These are phyloP conservation scores for Dryoscopus gambensis DNA, from an alignment of 2,113 vertebrate genomes.

Conservation along the genomic window DNA sequence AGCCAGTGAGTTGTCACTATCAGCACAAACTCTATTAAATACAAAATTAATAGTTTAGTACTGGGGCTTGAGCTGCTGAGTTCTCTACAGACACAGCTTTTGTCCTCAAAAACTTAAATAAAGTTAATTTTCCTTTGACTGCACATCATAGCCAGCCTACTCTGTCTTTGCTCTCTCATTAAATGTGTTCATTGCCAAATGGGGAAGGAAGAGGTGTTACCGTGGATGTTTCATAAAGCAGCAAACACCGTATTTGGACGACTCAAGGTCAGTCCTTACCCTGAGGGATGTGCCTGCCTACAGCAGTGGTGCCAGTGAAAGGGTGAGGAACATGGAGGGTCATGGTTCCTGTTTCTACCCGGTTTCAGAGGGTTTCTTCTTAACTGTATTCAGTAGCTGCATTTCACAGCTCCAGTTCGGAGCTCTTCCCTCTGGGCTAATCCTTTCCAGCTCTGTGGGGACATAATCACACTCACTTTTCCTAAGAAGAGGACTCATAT, in stretches of 20 bases:
- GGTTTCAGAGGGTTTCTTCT: background rate
- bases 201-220: background rate
- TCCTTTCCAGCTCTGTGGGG: background rate
- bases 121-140: background rate
- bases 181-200: background rate
- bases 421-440: background rate
- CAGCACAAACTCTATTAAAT: background rate
- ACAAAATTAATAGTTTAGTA: background rate
- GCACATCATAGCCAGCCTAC: background rate
- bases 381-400: background rate
- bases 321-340: background rate
- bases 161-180: background rate
- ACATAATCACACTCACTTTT: background rate
- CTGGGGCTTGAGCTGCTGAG: background rate
- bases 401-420: background rate
- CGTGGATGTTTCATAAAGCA: background rate
- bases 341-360: background rate
- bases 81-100: background rate
- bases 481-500: background rate
- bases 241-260: rapidly evolving
- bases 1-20: background rate
- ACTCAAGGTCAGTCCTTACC: background rate
- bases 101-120: background rate
- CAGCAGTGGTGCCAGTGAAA: background rate
- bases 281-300: too few relatives aligned